These are phyloP conservation scores for Sarcophaga subvicina DNA, from an alignment of 2,888 invertebrate species.

Conservation along the genomic window DNA sequence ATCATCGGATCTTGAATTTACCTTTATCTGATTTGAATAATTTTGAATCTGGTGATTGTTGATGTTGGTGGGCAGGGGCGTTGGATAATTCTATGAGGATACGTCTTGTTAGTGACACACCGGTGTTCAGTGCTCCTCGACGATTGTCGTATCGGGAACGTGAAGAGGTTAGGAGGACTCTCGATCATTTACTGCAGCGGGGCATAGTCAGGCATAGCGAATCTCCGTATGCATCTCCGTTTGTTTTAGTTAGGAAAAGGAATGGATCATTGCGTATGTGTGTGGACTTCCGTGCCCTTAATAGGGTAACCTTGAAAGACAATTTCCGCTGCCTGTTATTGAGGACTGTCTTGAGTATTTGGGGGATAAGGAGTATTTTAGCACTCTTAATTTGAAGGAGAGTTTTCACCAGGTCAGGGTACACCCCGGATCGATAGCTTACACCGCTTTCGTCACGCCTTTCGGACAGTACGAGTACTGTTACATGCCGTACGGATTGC, in stretches of 20 bases:
- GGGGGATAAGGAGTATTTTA: slow-evolving; percentile 12
- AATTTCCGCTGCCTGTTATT: slow-evolving; percentile 18
- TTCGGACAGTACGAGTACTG: slow-evolving; percentile 29
- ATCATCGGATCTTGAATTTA: neutral
- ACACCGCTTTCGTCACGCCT: slow-evolving; percentile 30
- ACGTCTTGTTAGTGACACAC: neutral
- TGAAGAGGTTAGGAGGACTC: neutral
- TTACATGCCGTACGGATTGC: slow-evolving; percentile 5
- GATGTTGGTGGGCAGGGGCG: neutral
- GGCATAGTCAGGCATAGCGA: slow-evolving; percentile 32
- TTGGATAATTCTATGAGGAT: slow-evolving; percentile 23
- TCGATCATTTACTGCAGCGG: slow-evolving; percentile 1
- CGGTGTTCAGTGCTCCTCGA: slow-evolving; percentile 5
- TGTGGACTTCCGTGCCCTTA: slow-evolving; percentile 8
- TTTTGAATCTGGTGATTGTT: no score
- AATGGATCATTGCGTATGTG: slow-evolving; percentile 20
- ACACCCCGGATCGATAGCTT: neutral
- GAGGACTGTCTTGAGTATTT: slow-evolving; percentile 32
- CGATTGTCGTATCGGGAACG: slow-evolving; percentile 29
- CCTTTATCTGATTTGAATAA: neutral
- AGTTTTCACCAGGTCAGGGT: slow-evolving; percentile 20
- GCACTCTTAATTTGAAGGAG: neutral
- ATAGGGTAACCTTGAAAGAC: slow-evolving; percentile 1
- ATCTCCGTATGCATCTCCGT: slow-evolving; percentile 24
- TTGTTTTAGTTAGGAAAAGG: slow-evolving; percentile 12